These are phyloP conservation scores for Hylyphantes graminicola DNA, from an alignment of 1,140 invertebrate genomes.

Conservation along the genomic window DNA sequence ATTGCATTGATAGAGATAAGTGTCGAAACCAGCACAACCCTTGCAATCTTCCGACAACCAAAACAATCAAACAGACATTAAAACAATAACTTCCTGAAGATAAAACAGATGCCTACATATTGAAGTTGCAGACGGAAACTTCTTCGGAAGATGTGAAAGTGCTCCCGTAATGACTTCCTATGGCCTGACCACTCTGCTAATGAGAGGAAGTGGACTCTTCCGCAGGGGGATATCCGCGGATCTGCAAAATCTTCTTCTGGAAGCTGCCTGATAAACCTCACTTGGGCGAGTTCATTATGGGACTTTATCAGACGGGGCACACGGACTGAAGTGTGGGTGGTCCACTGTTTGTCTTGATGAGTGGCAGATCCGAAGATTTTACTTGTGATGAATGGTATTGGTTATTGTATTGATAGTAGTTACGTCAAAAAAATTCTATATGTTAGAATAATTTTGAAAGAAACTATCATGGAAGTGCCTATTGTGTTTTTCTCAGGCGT, in stretches of 20 bases:
- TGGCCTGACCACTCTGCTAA: constrained; percentile 25
- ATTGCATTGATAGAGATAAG: too few species aligned
- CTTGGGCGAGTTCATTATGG: constrained; percentile 42
- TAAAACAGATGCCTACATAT: constrained; percentile 11
- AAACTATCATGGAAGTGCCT: too few species aligned
- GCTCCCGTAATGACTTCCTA: constrained; percentile 50
- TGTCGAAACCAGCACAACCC: too few species aligned
- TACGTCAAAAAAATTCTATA: too few species aligned
- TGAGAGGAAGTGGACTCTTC: constrained; percentile 52
- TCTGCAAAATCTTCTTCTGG: constrained; percentile 48
- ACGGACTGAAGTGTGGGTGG: constrained; percentile 14
- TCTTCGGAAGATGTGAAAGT: constrained; percentile 15
- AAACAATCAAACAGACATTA: too few species aligned
- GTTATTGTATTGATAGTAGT: too few species aligned
- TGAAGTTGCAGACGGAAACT: not conserved
- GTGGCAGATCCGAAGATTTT: too few species aligned
- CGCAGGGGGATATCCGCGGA: constrained; percentile 44
- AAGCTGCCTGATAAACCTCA: constrained; percentile 38
- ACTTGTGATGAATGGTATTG: too few species aligned
- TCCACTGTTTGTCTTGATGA: not conserved
- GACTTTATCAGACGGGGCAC: constrained; percentile 14
- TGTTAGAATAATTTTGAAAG: too few species aligned
- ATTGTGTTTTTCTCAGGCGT: too few species aligned
- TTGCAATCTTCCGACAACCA: too few species aligned
- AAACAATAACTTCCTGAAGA: not conserved